phyloP scores from a whole-genome alignment of 1,140 invertebrate species.

The Pseudachorutes palmiensis region DNA sequence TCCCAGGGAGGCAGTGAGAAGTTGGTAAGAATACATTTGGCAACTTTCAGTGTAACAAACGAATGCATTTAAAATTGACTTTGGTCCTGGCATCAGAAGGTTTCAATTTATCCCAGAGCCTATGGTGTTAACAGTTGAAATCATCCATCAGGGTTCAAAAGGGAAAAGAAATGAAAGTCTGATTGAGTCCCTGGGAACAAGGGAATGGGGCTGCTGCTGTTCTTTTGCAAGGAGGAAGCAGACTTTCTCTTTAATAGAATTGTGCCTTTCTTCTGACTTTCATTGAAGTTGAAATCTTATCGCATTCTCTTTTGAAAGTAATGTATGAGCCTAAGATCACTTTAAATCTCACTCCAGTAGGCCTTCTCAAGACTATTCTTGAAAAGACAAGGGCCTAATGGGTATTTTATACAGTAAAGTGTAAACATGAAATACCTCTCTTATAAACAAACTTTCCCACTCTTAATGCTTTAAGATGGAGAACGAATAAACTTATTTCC shows the following conservation, averaged over 20 bases:
- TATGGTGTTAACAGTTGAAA: conserved; percentile 19
- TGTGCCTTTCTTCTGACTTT: background rate
- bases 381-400: background rate
- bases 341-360: background rate
- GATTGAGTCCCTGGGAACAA: background rate
- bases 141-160: conserved; percentile 25
- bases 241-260: background rate
- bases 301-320: background rate
- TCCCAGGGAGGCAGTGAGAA: background rate
- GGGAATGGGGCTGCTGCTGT: background rate
- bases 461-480: too few relatives aligned
- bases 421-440: background rate
- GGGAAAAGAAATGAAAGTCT: background rate
- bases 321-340: background rate
- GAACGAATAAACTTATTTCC: too few relatives aligned
- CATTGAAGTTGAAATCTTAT: background rate
- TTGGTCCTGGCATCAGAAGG: background rate
- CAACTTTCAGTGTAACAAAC: too few relatives aligned
- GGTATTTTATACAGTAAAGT: background rate
- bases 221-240: background rate
- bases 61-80: background rate
- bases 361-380: background rate
- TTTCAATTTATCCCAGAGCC: conserved; percentile 29
- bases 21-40: background rate
- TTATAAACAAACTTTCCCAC: too few relatives aligned